phyloP scores from a whole-genome alignment of 2,797 vertebrate species.

The Acropternis orthonyx region DNA sequence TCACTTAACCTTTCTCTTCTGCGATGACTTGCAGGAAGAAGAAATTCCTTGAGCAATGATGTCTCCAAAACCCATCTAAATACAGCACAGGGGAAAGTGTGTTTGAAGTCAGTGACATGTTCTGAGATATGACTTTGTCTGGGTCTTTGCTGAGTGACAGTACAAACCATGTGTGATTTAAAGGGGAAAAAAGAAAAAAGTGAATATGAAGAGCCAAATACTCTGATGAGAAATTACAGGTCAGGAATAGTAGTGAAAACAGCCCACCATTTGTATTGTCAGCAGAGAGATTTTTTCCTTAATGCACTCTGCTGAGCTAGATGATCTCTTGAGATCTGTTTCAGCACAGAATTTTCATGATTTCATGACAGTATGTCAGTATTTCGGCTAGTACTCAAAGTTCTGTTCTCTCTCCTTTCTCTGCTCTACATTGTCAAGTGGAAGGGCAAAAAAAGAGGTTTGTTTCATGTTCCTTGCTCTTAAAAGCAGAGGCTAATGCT shows the following conservation, averaged over 20 bases:
- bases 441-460: neutral
- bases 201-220: neutral
- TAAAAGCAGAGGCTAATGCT: neutral
- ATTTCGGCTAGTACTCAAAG: neutral
- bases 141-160: neutral
- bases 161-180: neutral
- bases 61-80: neutral
- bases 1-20: constrained; percentile 13
- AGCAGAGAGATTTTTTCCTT: neutral
- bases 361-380: neutral
- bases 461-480: neutral
- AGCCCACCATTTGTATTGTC: neutral
- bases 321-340: neutral
- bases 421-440: neutral
- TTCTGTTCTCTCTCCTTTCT: neutral
- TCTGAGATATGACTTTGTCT: neutral
- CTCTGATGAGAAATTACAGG: neutral
- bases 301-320: neutral
- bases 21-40: constrained; percentile 25
- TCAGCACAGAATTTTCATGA: neutral
- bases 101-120: neutral
- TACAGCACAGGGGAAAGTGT: neutral
- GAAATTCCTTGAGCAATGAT: constrained; percentile 50
- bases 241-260: neutral
- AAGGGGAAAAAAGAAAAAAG: neutral